These are phyloP conservation scores for Lasioglossum calceatum DNA, from an alignment of 2,888 invertebrate genomes.

Conservation along the genomic window DNA sequence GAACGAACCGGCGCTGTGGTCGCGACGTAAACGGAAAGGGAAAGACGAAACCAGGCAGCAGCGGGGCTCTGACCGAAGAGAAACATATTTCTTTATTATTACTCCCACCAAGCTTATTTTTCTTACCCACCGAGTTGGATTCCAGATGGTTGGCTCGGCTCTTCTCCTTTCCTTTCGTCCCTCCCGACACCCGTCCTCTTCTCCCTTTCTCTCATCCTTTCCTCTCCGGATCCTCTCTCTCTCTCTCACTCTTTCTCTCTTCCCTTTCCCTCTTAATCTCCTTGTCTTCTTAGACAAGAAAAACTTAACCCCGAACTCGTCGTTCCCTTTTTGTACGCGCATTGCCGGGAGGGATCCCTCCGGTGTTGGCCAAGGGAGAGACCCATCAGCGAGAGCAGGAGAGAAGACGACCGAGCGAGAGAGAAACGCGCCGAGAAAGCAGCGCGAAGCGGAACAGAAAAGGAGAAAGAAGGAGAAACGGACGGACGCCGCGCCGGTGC, in stretches of 20 bases:
- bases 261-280: slow-evolving; percentile 23
- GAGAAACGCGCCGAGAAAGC: slow-evolving; percentile 1
- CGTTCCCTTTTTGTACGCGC: slow-evolving; percentile 78
- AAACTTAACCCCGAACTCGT: slow-evolving; percentile 65
- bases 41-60: slow-evolving; percentile 46
- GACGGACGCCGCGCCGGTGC: slow-evolving; percentile 12
- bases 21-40: slow-evolving; percentile 32
- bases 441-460: slow-evolving; percentile 13
- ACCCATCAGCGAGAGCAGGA: not conserved
- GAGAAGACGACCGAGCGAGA: not conserved
- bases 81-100: slow-evolving; percentile 84
- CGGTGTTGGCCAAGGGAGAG: slow-evolving; percentile 50
- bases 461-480: slow-evolving; percentile 17
- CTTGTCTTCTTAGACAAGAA: slow-evolving; percentile 59
- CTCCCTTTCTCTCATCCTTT: not conserved
- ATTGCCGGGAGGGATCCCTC: slow-evolving; percentile 69
- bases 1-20: not conserved
- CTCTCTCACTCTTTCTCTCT: not conserved
- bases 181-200: not conserved
- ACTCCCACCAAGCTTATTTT: slow-evolving; percentile 84
- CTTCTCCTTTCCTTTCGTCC: slow-evolving; percentile 29
- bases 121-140: slow-evolving; percentile 82
- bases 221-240: slow-evolving; percentile 16
- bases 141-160: slow-evolving; percentile 79
- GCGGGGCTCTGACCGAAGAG: slow-evolving; percentile 79